Base-by-base conservation (phyloP, 1,140 invertebrate genomes). In the Phortica variegata region DNA sequence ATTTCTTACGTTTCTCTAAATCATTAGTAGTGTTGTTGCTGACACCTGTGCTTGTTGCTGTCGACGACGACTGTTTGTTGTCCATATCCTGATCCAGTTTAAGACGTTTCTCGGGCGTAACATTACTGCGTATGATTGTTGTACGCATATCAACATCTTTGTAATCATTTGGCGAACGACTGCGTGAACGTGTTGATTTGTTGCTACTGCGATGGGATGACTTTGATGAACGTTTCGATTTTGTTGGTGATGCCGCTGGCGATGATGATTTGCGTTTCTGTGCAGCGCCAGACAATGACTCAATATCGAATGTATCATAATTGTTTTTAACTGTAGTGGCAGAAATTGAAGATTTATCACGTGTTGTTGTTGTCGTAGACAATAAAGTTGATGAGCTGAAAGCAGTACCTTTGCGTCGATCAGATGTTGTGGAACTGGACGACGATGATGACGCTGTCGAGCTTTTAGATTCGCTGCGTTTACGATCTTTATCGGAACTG, bases 1-100 rank as follows among this genome's bases (percentile, higher is more conserved):
- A 60, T 53, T 62, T 72, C 68, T 72, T 72, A 72, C 68, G 70
- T 72, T 72, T 72, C 48, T 72, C 68, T 72, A 72, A 69, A 56
- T 68, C 68, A 53, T 65, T 71, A 44, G 19, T 2, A 29, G 29
- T 1, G 18, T 12, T 33, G 42, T 17, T 52, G 53, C 18, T 12
- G 29, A 1, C n/a, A 60, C 57, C 16, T 56, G 56, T 4, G 60
- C 31, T 63, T 60, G 47, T 63, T 52, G 21, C 33, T 43, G n/a
- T n/a, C n/a, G n/a, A n/a, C n/a, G n/a, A n/a, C 23, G 10, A 26
- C 23, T 26, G 23, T 6, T 26, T 26, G 5, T 5, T 26, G 23
- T 6, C 23, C n/a, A n/a, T n/a, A n/a, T n/a, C n/a, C n/a, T n/a
- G n/a, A 26, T 26, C 23, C n/a, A 21, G 4, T 46, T 26, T 46